Percentiles rank a stretch among this genome's conserved stretches.
Evolutionary conservation across 1,140 invertebrate genomes (phyloP).

Genomic region (Drosophila malerkotliana): DNA sequence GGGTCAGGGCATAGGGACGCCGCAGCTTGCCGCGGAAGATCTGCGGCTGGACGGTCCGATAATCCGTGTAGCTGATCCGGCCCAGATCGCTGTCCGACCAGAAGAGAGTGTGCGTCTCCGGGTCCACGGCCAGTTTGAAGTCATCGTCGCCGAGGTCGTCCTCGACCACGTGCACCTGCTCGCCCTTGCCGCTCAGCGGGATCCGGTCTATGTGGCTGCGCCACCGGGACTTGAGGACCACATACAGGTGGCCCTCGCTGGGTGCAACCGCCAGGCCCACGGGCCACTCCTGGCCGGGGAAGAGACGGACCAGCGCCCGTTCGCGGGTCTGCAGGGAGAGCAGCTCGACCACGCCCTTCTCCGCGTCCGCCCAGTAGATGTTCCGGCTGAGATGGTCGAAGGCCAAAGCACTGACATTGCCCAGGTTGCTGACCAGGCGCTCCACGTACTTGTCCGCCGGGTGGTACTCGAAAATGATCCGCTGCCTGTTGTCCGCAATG

Average conservation of each 20-base stretch:
- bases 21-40: constrained; percentile 73
- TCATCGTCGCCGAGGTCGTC: constrained; percentile 81
- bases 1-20: constrained; percentile 85
- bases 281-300: constrained; percentile 85
- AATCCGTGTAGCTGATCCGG: constrained; percentile 68
- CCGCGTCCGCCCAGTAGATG: constrained; percentile 87
- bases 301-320: constrained; percentile 85
- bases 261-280: constrained; percentile 87
- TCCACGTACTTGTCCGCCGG: constrained; percentile 75
- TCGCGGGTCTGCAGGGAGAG: constrained; percentile 85
- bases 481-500: constrained; percentile 85
- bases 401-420: constrained; percentile 86
- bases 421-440: constrained; percentile 84
- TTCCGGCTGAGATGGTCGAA: constrained; percentile 89
- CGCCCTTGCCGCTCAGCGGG: constrained; percentile 85
- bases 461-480: constrained; percentile 83
- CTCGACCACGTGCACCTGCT: constrained; percentile 85
- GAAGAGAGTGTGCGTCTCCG: constrained; percentile 51
- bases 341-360: constrained; percentile 86
- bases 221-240: constrained; percentile 85
- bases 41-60: constrained; percentile 65
- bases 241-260: constrained; percentile 89
- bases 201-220: constrained; percentile 86
- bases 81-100: constrained; percentile 76
- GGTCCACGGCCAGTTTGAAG: constrained; percentile 57